Conservation (phyloP, 2,888 invertebrate species). For the Drosophila crucigera region DNA sequence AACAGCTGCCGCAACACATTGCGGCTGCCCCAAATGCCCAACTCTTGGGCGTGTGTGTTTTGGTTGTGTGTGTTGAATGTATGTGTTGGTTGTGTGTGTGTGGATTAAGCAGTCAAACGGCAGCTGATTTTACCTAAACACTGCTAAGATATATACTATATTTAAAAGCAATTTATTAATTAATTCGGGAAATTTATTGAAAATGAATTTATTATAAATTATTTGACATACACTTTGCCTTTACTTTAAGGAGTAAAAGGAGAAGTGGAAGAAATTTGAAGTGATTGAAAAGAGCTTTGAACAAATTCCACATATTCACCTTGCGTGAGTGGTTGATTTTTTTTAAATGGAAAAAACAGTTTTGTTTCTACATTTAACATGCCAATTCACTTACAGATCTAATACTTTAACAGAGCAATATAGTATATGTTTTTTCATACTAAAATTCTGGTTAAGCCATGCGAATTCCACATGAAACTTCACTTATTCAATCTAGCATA, state of each 20-base stretch:
- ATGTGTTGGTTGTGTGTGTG: conserved; percentile 6
- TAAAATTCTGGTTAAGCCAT: background rate
- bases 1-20: conserved; percentile 21
- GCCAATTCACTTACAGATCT: background rate
- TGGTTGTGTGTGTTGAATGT: conserved; percentile 3
- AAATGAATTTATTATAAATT: background rate
- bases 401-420: background rate
- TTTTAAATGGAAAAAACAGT: background rate
- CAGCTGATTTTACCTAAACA: conserved; percentile 1
- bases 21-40: conserved; percentile 20
- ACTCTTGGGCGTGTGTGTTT: background rate
- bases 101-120: conserved; percentile 13
- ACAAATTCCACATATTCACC: background rate
- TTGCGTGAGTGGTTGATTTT: background rate
- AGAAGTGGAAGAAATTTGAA: background rate
- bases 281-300: background rate
- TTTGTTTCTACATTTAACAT: background rate
- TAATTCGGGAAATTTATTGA: background rate
- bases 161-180: background rate
- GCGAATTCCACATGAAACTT: background rate
- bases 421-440: background rate
- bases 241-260: background rate
- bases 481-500: background rate
- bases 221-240: background rate
- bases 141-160: background rate